phyloP scores from a whole-genome alignment of 2,113 vertebrate genomes.

The Poecile atricapillus region DNA sequence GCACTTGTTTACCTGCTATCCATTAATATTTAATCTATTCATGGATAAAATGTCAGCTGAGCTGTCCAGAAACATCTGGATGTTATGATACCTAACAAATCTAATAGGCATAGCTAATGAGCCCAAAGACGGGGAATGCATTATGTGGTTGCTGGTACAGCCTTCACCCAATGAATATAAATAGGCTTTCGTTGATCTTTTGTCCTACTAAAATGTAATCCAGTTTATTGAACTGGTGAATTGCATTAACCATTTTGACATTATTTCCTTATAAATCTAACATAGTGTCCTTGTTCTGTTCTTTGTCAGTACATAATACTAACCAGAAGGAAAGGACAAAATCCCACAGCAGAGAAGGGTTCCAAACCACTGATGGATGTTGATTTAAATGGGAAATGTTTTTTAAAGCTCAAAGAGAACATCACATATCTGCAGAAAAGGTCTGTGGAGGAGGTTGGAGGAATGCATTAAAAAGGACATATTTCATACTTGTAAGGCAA shows the following conservation, averaged over 20 bases:
- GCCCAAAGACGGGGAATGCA: slow-evolving; percentile 58
- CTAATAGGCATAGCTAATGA: slow-evolving; percentile 71
- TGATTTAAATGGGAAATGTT: slow-evolving; percentile 24
- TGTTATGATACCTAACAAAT: slow-evolving; percentile 65
- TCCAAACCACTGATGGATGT: slow-evolving; percentile 10
- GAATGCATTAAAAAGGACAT: background rate
- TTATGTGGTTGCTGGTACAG: slow-evolving; percentile 66
- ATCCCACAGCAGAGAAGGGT: background rate
- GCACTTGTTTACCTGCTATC: slow-evolving; percentile 22
- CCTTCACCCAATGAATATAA: slow-evolving; percentile 74
- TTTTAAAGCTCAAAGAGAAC: background rate
- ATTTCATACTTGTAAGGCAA: background rate
- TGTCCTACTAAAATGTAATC: slow-evolving; percentile 73
- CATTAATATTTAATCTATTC: slow-evolving; percentile 60
- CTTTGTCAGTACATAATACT: slow-evolving; percentile 21
- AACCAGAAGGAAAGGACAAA: slow-evolving; percentile 31
- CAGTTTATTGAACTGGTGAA: slow-evolving; percentile 75
- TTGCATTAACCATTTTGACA: slow-evolving; percentile 75
- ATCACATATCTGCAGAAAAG: background rate
- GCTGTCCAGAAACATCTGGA: slow-evolving; percentile 72
- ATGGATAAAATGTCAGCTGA: slow-evolving; percentile 52
- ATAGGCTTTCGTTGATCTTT: slow-evolving; percentile 72
- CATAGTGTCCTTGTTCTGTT: slow-evolving; percentile 65
- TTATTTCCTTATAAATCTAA: slow-evolving; percentile 74
- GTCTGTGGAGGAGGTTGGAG: background rate